Evolutionary conservation across 2,113 vertebrate genomes (phyloP).

Genomic region (Muscicapa adusta): DNA sequence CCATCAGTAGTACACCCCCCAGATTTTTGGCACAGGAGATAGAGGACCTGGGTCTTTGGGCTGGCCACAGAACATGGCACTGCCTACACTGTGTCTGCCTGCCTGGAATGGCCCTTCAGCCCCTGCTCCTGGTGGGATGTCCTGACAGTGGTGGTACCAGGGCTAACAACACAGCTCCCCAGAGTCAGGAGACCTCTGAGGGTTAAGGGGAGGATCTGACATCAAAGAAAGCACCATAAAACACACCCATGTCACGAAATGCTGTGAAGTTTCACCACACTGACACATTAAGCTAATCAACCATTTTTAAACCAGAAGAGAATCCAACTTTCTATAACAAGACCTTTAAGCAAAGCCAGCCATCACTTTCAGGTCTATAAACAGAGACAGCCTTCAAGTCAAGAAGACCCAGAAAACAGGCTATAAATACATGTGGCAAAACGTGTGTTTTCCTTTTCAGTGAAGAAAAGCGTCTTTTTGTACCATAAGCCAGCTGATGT

Average conservation of each 20-base stretch:
- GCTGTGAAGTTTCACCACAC: rapidly evolving
- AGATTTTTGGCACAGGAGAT: not conserved
- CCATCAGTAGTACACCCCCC: not conserved
- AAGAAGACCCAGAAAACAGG: conserved; percentile 35
- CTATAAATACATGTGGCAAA: conserved; percentile 36
- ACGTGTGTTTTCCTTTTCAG: not conserved
- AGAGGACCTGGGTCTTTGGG: not conserved
- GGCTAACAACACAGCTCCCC: not conserved
- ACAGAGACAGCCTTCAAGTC: conserved; percentile 14
- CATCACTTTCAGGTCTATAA: conserved; percentile 9
- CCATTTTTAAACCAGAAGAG: not conserved
- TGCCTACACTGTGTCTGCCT: rapidly evolving
- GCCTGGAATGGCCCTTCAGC: not conserved
- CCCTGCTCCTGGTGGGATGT: not conserved
- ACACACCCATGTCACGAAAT: rapidly evolving
- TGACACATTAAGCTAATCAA: not conserved
- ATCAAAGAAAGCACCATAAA: not conserved
- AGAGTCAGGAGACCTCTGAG: not conserved
- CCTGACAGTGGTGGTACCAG: not conserved
- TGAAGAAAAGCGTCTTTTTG: conserved; percentile 2
- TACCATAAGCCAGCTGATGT: conserved; percentile 11
- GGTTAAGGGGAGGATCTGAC: not conserved
- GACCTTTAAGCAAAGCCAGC: conserved; percentile 5
- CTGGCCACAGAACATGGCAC: not conserved
- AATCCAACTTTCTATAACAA: not conserved